These are phyloP conservation scores for Saccostrea glomerata DNA, from an alignment of 1,140 invertebrate species.

Conservation along the genomic window DNA sequence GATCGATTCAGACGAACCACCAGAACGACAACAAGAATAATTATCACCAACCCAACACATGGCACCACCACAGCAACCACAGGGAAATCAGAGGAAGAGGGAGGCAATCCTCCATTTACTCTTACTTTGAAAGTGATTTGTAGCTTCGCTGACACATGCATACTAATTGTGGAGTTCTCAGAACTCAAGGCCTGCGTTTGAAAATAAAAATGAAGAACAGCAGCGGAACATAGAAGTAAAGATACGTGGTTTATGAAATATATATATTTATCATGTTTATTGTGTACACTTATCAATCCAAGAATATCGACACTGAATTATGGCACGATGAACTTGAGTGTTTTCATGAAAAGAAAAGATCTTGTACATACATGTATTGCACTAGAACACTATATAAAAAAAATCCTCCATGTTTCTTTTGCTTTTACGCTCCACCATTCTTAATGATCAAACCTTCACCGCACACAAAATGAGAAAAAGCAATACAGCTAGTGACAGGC, in stretches of 20 bases:
- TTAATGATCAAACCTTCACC: not conserved
- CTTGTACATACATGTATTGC: not conserved
- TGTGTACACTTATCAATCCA: not conserved
- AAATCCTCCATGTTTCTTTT: not conserved
- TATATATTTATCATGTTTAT: not conserved
- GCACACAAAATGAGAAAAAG: not conserved
- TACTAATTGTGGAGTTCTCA: not conserved
- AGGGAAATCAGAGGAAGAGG: not conserved
- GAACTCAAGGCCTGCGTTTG: not conserved
- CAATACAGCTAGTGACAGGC: not conserved
- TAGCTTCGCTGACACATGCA: not conserved
- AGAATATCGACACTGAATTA: not conserved
- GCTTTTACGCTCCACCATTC: not conserved
- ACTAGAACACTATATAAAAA: not conserved
- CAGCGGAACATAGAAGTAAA: too few species aligned
- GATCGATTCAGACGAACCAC: not conserved
- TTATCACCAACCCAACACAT: not conserved
- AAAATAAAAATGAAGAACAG: not conserved
- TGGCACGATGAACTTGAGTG: not conserved
- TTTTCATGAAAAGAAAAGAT: not conserved
- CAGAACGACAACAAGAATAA: not conserved
- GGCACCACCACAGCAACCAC: not conserved
- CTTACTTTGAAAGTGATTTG: not conserved
- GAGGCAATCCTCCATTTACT: not conserved
- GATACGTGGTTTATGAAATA: not conserved